A percentile compares a stretch with the other conserved stretches of the same genome.
Evolutionary conservation across 2,113 vertebrate genomes (phyloP).

Genomic region (Cavia porcellus): DNA sequence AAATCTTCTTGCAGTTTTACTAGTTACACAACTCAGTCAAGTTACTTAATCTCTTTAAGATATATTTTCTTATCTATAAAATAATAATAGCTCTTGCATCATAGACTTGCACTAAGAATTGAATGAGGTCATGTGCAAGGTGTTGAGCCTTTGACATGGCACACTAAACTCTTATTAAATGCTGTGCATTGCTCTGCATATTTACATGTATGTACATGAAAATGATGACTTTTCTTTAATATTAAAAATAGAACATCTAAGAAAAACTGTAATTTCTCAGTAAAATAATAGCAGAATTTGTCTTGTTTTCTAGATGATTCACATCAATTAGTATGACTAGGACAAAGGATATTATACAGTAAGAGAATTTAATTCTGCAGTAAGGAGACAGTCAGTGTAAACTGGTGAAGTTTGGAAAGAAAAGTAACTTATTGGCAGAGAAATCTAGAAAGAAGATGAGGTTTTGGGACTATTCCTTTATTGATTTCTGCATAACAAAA

Average conservation of each 20-base stretch:
- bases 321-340: not conserved
- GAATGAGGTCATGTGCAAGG: not conserved
- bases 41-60: not conserved
- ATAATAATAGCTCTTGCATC: not conserved
- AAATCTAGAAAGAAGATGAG: not conserved
- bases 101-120: not conserved
- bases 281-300: not conserved
- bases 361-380: not conserved
- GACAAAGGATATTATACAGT: not conserved
- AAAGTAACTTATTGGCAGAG: not conserved
- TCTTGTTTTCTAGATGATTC: not conserved
- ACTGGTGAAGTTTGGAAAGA: not conserved
- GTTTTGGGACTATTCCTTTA: not conserved
- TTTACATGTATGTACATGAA: not conserved
- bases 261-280: not conserved
- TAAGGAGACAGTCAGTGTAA: not conserved
- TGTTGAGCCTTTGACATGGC: not conserved
- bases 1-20: not conserved
- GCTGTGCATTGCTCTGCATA: not conserved
- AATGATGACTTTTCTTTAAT: not conserved
- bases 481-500: slow-evolving; percentile 16
- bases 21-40: not conserved
- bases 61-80: not conserved
- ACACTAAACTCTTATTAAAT: not conserved
- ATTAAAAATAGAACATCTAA: not conserved